Base-by-base conservation (phyloP, 2,888 invertebrate species). In the Aphodius granarius region DNA sequence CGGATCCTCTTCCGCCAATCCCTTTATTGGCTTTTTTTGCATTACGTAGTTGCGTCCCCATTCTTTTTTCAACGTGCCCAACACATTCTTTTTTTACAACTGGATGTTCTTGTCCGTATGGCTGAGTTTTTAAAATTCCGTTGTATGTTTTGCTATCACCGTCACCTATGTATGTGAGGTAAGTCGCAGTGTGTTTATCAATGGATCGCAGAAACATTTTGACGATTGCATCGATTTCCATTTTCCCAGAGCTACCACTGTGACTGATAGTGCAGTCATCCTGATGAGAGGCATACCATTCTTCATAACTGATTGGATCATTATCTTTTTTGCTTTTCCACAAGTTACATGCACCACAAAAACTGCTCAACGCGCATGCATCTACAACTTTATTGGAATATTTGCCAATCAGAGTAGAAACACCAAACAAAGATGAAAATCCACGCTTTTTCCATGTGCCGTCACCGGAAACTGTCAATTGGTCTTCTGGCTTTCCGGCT, bases 131-230 rank as follows among this genome's bases (percentile, higher is more conserved):
- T 6, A 80, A 18, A 72, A 81, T 63, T 13, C 76, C 79, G 6
- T 23, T 74, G 66, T 72, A 80, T 9, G 80, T 80, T 78, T 81
- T 81, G 19, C 75, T 76, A 68, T 79, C 81, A 21, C 80, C 80
- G 43, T 80, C 79, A 17, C 80, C 80, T 21, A 81, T 78, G 63
- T 79, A 80, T 64, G 74, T 79, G 3, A 1, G 16, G 68, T 78
- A 80, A 18, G 71, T 71, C 6, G 72, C 77, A 6, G 71, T 72
- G 71, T 75, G 64, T 73, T 76, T 64, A 13, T 76, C 72, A n/a
- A 71, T 68, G 16, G 80, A 80, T 0, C 79, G 43, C 22, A 9
- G 9, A 22, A 71, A 71, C 71, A 71, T 71, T 22, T 71, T 21
- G 13, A 20, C 21, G 15, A 71, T 21, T 20, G 71, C 71, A 71